Conservation (phyloP, 2,888 invertebrate species). For the Agriopis aurantiaria region DNA sequence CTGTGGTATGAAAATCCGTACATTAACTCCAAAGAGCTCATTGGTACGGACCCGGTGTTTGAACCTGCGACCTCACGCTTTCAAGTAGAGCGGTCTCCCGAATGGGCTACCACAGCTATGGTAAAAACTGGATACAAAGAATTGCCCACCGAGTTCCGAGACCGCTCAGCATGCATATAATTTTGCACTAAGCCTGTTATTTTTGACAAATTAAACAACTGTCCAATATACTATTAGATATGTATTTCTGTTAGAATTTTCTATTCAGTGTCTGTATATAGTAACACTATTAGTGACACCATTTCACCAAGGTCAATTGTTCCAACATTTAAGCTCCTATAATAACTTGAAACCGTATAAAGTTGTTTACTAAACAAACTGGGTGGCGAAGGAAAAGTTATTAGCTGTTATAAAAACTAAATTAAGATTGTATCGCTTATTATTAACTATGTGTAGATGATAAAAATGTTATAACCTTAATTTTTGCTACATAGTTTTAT, state of each 20-base stretch:
- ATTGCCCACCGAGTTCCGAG: too few relatives aligned
- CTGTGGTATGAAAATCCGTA: too few relatives aligned
- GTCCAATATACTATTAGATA: not conserved
- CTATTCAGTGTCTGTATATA: not conserved
- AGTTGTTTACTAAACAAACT: constrained; percentile 27
- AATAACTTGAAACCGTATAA: constrained; percentile 30
- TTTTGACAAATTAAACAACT: too few relatives aligned
- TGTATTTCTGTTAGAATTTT: not conserved
- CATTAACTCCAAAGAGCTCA: too few relatives aligned
- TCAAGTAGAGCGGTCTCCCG: too few relatives aligned
- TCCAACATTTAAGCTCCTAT: constrained; percentile 8
- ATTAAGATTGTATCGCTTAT: constrained; percentile 24
- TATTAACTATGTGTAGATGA: constrained; percentile 10
- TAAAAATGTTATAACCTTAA: not conserved
- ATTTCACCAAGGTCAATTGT: constrained; percentile 7
- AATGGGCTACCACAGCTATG: too few relatives aligned
- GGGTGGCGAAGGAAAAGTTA: constrained; percentile 18
- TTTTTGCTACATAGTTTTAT: too few relatives aligned
- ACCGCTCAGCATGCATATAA: too few relatives aligned
- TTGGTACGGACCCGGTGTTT: too few relatives aligned
- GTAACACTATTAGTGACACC: constrained; percentile 12
- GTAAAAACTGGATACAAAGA: too few relatives aligned
- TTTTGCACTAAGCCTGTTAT: too few relatives aligned
- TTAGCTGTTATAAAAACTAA: constrained; percentile 28
- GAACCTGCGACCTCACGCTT: too few relatives aligned